Conservation (phyloP, 2,797 vertebrate species). For the Coregonus suidteri region DNA sequence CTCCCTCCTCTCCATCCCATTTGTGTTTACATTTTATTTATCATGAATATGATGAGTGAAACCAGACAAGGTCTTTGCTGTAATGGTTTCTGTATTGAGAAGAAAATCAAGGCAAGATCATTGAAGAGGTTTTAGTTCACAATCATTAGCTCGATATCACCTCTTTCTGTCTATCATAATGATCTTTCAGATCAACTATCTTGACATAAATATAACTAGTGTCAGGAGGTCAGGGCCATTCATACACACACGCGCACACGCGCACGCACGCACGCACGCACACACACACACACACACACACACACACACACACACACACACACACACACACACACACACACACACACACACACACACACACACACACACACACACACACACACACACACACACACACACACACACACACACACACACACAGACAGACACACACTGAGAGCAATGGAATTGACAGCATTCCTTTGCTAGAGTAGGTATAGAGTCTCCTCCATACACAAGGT, state of each 20-base stretch:
- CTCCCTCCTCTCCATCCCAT: not conserved
- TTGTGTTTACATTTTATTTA: not conserved
- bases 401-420: slow-evolving; percentile 9
- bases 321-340: not conserved
- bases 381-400: too few relatives aligned
- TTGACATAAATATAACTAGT: not conserved
- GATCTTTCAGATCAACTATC: not conserved
- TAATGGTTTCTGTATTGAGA: not conserved
- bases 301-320: not conserved
- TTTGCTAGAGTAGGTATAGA: slow-evolving; percentile 10
- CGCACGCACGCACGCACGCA: not conserved
- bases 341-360: not conserved
- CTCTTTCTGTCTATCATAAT: not conserved
- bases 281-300: not conserved
- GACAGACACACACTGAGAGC: slow-evolving; percentile 12
- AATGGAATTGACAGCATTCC: not conserved
- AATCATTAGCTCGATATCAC: not conserved
- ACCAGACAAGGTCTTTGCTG: not conserved
- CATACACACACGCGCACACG: not conserved
- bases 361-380: not conserved
- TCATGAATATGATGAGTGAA: not conserved
- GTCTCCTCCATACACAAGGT: slow-evolving; percentile 54
- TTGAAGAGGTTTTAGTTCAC: not conserved
- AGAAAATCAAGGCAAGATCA: not conserved
- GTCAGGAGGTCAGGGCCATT: not conserved